Evolutionary conservation across 2,888 invertebrate species (phyloP).

Genomic region (Chrysomela aeneicollis): DNA sequence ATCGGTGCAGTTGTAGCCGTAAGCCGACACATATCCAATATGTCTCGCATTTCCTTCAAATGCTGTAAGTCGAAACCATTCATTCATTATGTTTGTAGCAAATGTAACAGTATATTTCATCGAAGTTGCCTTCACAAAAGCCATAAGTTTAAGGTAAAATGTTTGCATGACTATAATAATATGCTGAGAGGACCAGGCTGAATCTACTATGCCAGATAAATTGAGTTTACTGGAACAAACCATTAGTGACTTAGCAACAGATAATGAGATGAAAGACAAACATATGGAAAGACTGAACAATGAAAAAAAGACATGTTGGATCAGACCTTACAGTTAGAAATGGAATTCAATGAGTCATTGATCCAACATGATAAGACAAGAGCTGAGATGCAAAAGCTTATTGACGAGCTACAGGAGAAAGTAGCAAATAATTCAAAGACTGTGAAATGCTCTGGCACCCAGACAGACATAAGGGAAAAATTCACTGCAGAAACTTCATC

Average conservation of each 20-base stretch:
- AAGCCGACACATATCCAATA: slow-evolving; percentile 3
- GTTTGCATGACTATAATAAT: slow-evolving; percentile 14
- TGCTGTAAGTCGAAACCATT: slow-evolving; percentile 2
- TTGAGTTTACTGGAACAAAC: slow-evolving; percentile 17
- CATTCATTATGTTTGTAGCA: too few species aligned
- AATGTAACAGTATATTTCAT: background rate
- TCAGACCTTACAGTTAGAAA: slow-evolving; percentile 12
- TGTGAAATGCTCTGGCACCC: slow-evolving; percentile 9
- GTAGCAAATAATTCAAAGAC: slow-evolving; percentile 6
- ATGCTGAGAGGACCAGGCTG: slow-evolving; percentile 15
- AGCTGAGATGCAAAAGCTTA: slow-evolving; percentile 17
- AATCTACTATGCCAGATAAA: slow-evolving; percentile 10
- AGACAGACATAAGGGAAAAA: background rate
- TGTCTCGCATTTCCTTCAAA: background rate
- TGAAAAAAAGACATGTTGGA: slow-evolving; percentile 6
- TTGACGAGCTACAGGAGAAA: slow-evolving; percentile 3
- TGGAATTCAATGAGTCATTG: slow-evolving; percentile 6
- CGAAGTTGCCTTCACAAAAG: slow-evolving; percentile 1
- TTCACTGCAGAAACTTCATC: background rate
- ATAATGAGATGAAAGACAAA: background rate
- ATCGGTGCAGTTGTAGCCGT: background rate
- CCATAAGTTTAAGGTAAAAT: background rate
- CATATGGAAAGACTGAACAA: slow-evolving; percentile 1
- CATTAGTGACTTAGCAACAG: slow-evolving; percentile 6
- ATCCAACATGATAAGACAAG: slow-evolving; percentile 5